phyloP scores from a whole-genome alignment of 2,113 vertebrate genomes.

The Neotragus moschatus region DNA sequence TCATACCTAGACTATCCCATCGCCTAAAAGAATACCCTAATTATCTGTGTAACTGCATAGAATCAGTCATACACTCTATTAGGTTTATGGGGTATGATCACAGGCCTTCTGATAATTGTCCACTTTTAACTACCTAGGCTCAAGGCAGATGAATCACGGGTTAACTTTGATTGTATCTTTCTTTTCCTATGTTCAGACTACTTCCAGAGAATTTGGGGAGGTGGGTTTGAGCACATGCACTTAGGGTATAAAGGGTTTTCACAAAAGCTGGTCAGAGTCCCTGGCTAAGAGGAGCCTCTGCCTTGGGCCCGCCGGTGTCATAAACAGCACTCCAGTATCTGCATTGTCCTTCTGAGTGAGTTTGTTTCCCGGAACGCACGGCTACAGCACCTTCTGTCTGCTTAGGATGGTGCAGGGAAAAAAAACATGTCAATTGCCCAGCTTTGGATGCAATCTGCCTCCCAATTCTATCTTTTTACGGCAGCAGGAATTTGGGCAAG shows the following conservation, averaged over 20 bases:
- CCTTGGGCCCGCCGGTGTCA: rapidly evolving
- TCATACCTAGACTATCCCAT: background rate
- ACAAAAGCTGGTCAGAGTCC: background rate
- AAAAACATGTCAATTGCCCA: no score
- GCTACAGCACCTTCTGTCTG: background rate
- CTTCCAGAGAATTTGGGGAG: background rate
- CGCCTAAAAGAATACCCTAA: background rate
- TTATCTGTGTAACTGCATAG: background rate
- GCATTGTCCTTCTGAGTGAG: background rate
- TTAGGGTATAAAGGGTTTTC: background rate
- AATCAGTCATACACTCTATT: background rate
- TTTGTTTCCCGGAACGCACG: rapidly evolving
- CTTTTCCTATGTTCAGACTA: background rate
- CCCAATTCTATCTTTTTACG: background rate
- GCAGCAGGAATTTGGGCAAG: background rate
- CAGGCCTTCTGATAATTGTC: background rate
- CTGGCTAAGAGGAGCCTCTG: background rate
- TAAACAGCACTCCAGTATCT: background rate
- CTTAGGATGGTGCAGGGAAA: background rate
- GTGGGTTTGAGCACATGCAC: background rate
- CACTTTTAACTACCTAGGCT: background rate
- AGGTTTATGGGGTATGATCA: background rate
- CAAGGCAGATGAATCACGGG: rapidly evolving
- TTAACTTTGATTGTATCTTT: background rate
- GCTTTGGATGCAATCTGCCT: background rate